Base-by-base conservation (phyloP, 2,113 vertebrate species). In the Ceyx margarethae region DNA sequence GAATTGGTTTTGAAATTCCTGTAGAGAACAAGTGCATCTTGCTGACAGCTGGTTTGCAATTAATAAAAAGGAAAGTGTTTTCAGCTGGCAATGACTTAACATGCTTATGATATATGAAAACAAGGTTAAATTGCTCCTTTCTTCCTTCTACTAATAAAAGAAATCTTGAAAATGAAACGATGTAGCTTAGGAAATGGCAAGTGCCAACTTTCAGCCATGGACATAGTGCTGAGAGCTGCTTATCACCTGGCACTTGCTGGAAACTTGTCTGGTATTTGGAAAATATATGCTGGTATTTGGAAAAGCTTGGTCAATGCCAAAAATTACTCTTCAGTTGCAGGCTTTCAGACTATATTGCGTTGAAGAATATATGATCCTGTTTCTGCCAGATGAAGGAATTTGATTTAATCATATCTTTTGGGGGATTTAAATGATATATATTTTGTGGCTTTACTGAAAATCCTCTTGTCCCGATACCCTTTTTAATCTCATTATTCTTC, bases 1-100 rank as follows among this genome's bases (percentile, higher is more conserved):
- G 26, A 81, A 83, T 71, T 25, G 74, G 26, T 85, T 93, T 71
- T 53, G 65, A 69, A 91, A 89, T 66, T 91, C 85, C 77, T 83
- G 68, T 48, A 50, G 86, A 95, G 86, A 87, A 31, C 35, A 75
- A 87, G 43, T 89, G 76, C 29, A 88, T 77, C 71, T 93, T 79
- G 42, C 56, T 66, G 86, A 82, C 86, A 94, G 75, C 87, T 95
- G 93, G 50, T 74, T 96, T 90, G 69, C 75, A 79, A 82, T 94
- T 84, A 96, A 85, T 87, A 75, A 85, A 85, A 91, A 66, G 28
- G 35, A 60, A 81, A 91, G 75, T 57, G 40, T 82, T 85, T 96
- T 95, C 79, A 76, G 45, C 87, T 94, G 58, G 68, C 69, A 76
- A 4, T 82, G 37, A 17, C 46, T 66, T 93, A 86, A 72, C 40